These are phyloP conservation scores for Lottia gigantea DNA, from an alignment of 2,888 invertebrate genomes.

Conservation along the genomic window DNA sequence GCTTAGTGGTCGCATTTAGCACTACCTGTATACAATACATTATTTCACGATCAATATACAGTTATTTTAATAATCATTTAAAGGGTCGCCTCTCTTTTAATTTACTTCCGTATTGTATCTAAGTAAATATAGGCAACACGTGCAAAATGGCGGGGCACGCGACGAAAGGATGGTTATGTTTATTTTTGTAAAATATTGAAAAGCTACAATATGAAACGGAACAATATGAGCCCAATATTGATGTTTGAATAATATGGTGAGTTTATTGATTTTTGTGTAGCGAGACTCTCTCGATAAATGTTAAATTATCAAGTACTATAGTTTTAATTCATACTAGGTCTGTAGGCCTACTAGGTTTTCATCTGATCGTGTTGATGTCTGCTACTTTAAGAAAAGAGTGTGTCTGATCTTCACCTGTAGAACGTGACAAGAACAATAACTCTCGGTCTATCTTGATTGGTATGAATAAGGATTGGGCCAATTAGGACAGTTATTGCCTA, in stretches of 20 bases:
- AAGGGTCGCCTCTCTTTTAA: neutral
- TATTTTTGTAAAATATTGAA: slow-evolving; percentile 4
- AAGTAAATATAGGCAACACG: slow-evolving; percentile 5
- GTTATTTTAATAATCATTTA: no score
- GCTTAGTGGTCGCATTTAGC: no score
- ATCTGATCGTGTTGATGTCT: neutral
- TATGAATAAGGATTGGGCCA: no score
- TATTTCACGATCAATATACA: no score
- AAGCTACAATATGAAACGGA: neutral
- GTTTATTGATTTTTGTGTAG: neutral
- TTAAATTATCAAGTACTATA: neutral
- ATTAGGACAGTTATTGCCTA: no score
- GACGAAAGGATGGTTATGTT: neutral
- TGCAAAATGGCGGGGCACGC: slow-evolving; percentile 4
- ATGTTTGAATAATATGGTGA: neutral
- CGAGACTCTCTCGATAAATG: neutral
- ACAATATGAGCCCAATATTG: neutral
- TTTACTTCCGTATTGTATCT: neutral
- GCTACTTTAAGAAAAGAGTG: no score
- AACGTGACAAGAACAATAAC: no score
- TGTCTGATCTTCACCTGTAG: no score
- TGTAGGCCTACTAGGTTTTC: neutral
- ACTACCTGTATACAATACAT: no score
- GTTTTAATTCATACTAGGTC: neutral
- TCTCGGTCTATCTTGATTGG: no score